A percentile compares a stretch with the other conserved stretches of the same genome.
Evolutionary conservation across 2,888 invertebrate genomes (phyloP).

Genomic region (Homarus gammarus): DNA sequence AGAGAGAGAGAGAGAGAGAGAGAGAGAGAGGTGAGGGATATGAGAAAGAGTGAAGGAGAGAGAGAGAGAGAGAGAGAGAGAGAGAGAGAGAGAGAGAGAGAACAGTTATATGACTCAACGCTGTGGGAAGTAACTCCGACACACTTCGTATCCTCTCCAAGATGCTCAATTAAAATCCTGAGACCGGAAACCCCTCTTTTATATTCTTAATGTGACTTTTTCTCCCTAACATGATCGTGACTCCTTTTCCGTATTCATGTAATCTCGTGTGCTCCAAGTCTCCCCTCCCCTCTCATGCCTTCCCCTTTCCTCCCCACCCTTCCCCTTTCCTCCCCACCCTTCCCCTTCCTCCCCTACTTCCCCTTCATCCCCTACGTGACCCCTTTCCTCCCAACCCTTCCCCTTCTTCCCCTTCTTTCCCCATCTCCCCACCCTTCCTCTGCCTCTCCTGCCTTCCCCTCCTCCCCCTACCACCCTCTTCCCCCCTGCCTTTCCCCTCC

Average conservation of each 20-base stretch:
- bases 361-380: background rate
- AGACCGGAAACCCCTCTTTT: background rate
- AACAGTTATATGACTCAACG: background rate
- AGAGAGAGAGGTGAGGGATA: background rate
- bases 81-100: background rate
- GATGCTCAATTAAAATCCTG: background rate
- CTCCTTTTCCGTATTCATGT: background rate
- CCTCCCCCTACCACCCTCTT: background rate
- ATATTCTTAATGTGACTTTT: background rate
- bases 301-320: background rate
- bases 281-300: background rate
- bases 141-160: background rate
- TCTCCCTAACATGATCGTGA: background rate
- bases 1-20: too few species aligned
- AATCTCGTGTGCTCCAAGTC: background rate
- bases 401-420: background rate
- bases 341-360: background rate
- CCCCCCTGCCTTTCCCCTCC: background rate
- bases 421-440: background rate
- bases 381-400: background rate
- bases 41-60: background rate
- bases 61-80: background rate
- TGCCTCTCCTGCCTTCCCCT: background rate
- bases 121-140: background rate
- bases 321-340: background rate